These are phyloP conservation scores for Prunella strophiata DNA, from an alignment of 2,797 vertebrate species.

Conservation along the genomic window DNA sequence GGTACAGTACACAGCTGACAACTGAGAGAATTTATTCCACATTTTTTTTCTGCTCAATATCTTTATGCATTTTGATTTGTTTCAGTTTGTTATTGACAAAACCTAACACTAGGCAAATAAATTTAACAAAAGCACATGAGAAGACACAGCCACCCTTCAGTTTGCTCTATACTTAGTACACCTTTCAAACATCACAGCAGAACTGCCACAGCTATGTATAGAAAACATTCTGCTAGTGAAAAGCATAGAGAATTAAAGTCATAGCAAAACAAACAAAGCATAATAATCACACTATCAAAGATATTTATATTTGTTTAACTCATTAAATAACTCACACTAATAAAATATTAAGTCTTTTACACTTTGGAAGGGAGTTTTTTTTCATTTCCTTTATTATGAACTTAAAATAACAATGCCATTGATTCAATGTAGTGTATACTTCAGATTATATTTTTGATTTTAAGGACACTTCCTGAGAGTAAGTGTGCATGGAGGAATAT, in stretches of 20 bases:
- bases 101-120: background rate
- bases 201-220: background rate
- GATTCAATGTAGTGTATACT: background rate
- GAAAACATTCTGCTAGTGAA: background rate
- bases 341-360: background rate
- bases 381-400: background rate
- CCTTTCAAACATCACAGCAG: background rate
- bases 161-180: background rate
- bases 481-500: background rate
- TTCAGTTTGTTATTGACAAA: background rate
- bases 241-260: background rate
- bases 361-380: background rate
- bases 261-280: background rate
- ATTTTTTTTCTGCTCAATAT: background rate
- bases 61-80: background rate
- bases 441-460: background rate
- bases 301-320: background rate
- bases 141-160: background rate
- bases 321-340: background rate
- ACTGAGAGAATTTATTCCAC: background rate
- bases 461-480: background rate
- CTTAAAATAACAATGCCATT: background rate
- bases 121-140: background rate
- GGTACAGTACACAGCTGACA: background rate
- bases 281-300: background rate